phyloP scores from a whole-genome alignment of 1,140 invertebrate genomes.

The Oedothorax gibbosus region DNA sequence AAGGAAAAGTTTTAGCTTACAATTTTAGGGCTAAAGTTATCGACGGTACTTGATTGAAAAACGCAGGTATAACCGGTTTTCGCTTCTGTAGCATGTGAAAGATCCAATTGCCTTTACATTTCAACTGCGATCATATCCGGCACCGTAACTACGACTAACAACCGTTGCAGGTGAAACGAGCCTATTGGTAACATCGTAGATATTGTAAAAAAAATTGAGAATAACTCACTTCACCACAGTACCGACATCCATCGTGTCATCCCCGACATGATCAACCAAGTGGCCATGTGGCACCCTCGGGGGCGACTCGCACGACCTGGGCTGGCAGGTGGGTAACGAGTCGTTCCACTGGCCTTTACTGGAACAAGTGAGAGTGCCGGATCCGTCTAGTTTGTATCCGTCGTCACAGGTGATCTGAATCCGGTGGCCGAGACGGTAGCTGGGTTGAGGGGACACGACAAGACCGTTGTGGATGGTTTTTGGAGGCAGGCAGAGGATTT shows the following conservation, averaged over 20 bases:
- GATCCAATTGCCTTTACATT: too few relatives aligned
- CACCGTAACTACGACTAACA: too few relatives aligned
- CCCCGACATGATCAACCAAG: constrained; percentile 16
- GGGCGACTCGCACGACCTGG: constrained; percentile 66
- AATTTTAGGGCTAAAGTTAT: too few relatives aligned
- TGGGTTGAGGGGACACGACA: constrained; percentile 12
- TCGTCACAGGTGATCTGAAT: constrained; percentile 55
- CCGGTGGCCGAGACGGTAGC: constrained; percentile 23
- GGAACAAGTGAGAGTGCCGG: constrained; percentile 29
- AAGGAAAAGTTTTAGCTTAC: too few relatives aligned
- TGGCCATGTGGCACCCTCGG: constrained; percentile 64
- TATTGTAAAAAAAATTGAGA: too few relatives aligned
- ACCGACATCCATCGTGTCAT: constrained; percentile 59
- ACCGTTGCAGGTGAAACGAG: too few relatives aligned
- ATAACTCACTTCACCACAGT: constrained; percentile 53
- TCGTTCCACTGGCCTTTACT: constrained; percentile 52
- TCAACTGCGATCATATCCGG: too few relatives aligned
- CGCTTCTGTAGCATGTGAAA: too few relatives aligned
- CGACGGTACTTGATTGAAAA: too few relatives aligned
- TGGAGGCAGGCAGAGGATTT: constrained; percentile 48
- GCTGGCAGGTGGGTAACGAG: constrained; percentile 51
- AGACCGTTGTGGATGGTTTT: constrained; percentile 41
- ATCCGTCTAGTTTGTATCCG: constrained; percentile 54
- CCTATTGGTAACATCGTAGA: too few relatives aligned
- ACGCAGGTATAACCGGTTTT: too few relatives aligned